phyloP scores from a whole-genome alignment of 23 tunicate genomes.

The Oikopleura albicans region DNA sequence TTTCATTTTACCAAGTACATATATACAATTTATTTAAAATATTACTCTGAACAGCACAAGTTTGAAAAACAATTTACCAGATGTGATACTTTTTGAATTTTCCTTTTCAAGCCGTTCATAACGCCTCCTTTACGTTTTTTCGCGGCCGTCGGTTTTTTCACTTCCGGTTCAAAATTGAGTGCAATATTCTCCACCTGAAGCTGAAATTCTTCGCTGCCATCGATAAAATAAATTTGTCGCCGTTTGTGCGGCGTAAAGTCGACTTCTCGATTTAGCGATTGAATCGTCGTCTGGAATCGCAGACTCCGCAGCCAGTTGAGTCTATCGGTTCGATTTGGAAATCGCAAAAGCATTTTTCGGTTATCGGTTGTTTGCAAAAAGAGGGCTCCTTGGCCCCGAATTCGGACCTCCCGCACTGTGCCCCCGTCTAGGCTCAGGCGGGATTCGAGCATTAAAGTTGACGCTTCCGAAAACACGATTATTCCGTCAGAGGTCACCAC shows the following conservation, averaged over 20 bases:
- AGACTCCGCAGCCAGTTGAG: not conserved
- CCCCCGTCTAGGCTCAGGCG: not conserved
- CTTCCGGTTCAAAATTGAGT: not conserved
- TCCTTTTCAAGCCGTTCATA: not conserved
- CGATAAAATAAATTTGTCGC: not conserved
- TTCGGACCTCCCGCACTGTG: not conserved
- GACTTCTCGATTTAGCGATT: not conserved
- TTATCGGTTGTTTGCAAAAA: not conserved
- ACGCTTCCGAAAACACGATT: not conserved
- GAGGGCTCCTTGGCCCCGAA: not conserved
- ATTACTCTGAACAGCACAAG: no score
- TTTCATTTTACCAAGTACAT: no score
- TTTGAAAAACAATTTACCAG: not conserved
- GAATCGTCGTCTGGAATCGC: not conserved
- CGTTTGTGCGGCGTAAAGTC: not conserved
- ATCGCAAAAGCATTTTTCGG: not conserved
- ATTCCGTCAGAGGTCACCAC: not conserved
- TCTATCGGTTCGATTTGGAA: not conserved
- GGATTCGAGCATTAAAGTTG: not conserved
- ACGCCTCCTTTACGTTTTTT: not conserved
- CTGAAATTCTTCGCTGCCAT: not conserved
- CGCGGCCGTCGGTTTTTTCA: not conserved
- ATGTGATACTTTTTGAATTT: not conserved
- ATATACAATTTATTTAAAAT: no score
- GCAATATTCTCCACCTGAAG: not conserved